These are phyloP conservation scores for Enteromius trimaculatus DNA, from an alignment of 2,797 vertebrate species.

Conservation along the genomic window DNA sequence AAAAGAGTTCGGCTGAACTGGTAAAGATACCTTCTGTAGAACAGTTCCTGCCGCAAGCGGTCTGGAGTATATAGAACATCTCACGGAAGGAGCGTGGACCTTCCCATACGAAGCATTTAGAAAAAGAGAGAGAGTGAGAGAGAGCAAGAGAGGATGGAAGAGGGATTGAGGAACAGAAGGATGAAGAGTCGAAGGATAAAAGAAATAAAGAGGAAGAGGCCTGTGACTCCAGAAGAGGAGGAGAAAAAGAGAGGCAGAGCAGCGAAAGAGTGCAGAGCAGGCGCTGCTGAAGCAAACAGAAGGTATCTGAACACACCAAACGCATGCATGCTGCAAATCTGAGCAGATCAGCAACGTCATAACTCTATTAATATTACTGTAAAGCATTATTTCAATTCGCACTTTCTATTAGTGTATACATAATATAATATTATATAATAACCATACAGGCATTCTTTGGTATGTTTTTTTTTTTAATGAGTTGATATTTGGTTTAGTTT, in stretches of 20 bases:
- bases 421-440: background rate
- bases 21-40: conserved; percentile 96
- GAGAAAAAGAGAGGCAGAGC: conserved; percentile 37
- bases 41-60: conserved; percentile 98
- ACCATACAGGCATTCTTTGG: too few relatives aligned
- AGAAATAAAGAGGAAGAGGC: conserved; percentile 7
- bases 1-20: conserved; percentile 70
- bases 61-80: conserved; percentile 99
- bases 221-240: conserved; percentile 2
- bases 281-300: conserved; percentile 66
- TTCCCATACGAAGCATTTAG: conserved; percentile 88
- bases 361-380: background rate
- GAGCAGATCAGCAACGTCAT: conserved; percentile 12
- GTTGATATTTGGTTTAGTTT: background rate
- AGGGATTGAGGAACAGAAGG: conserved; percentile 63
- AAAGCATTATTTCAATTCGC: background rate
- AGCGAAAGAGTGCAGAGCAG: conserved; percentile 55
- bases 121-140: conserved; percentile 78
- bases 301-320: conserved; percentile 66
- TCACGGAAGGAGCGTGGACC: conserved; percentile 96
- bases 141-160: conserved; percentile 57
- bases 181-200: background rate
- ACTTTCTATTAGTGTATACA: background rate
- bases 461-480: too few relatives aligned
- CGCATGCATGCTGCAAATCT: conserved; percentile 62